Percentiles rank a stretch among this genome's conserved stretches.
These are phyloP conservation scores for Panorpa germanica DNA, from an alignment of 2,888 invertebrate species.

Conservation along the genomic window DNA sequence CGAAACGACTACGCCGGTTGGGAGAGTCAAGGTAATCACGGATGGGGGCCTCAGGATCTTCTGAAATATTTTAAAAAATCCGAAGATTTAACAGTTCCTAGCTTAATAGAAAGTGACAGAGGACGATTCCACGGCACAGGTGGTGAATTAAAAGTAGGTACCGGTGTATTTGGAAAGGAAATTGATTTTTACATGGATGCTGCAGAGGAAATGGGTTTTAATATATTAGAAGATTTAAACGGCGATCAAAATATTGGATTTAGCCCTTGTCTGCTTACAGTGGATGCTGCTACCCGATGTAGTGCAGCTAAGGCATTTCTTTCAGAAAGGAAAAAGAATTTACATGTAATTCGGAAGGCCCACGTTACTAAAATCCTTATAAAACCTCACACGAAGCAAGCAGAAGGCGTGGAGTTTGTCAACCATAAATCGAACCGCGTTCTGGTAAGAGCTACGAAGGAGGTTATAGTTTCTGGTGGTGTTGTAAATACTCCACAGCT, in stretches of 20 bases:
- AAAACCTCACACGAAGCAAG: constrained; percentile 26
- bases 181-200: constrained; percentile 15
- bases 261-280: constrained; percentile 38
- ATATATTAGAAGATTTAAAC: constrained; percentile 21
- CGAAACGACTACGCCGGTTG: constrained; percentile 72
- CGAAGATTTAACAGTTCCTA: constrained; percentile 74
- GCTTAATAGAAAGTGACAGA: constrained; percentile 59
- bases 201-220: constrained; percentile 12
- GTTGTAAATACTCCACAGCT: constrained; percentile 61
- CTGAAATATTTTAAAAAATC: constrained; percentile 74
- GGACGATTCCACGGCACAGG: too few species aligned
- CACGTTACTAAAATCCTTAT: constrained; percentile 34
- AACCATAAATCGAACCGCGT: constrained; percentile 28
- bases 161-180: too few species aligned
- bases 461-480: constrained; percentile 58
- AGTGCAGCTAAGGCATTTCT: constrained; percentile 50
- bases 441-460: constrained; percentile 39
- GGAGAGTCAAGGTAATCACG: constrained; percentile 67
- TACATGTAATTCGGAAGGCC: constrained; percentile 37
- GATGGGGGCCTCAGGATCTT: constrained; percentile 73
- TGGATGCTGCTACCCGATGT: constrained; percentile 42
- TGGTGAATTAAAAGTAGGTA: too few species aligned
- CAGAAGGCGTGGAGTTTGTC: constrained; percentile 41
- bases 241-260: constrained; percentile 25
- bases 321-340: constrained; percentile 34